A percentile compares a stretch with the other conserved stretches of the same genome.
Conservation (phyloP, 2,797 vertebrate species). For the Paramormyrops hopkinsi region DNA sequence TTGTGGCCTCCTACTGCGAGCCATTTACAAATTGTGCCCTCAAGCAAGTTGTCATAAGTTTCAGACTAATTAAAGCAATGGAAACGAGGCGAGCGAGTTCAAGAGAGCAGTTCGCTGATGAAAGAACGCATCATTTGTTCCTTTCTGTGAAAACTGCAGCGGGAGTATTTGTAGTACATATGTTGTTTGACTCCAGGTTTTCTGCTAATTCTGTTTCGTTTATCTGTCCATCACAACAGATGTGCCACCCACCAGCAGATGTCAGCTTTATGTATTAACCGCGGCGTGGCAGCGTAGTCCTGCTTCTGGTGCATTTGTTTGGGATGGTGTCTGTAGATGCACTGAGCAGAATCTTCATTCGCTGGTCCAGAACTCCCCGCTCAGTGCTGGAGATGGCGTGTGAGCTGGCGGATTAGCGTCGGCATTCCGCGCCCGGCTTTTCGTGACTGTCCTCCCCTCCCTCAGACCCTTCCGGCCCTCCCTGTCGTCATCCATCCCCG, state of each 20-base stretch:
- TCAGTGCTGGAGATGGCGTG: background rate
- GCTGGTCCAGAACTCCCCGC: background rate
- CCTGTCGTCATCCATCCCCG: conserved; percentile 73
- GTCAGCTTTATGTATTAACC: background rate
- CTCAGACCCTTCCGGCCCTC: conserved; percentile 90
- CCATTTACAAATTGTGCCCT: conserved; percentile 45
- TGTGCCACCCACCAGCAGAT: background rate
- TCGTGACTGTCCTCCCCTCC: background rate
- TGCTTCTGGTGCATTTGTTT: background rate
- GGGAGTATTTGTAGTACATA: background rate
- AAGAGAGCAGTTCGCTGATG: conserved; percentile 1
- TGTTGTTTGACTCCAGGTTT: background rate
- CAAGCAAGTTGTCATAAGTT: conserved; percentile 37
- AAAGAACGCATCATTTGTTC: background rate
- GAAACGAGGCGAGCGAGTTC: conserved; percentile 2
- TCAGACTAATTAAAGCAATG: conserved; percentile 42
- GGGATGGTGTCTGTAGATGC: background rate
- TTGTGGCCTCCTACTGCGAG: conserved; percentile 36
- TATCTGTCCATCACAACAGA: conserved; percentile 1
- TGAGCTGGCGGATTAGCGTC: background rate
- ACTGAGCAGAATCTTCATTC: background rate
- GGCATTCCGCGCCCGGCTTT: background rate
- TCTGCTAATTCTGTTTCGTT: background rate
- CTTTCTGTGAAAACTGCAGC: background rate
- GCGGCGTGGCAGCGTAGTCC: background rate